Base-by-base conservation (phyloP, 2,888 invertebrate genomes). In the Thera britannica region DNA sequence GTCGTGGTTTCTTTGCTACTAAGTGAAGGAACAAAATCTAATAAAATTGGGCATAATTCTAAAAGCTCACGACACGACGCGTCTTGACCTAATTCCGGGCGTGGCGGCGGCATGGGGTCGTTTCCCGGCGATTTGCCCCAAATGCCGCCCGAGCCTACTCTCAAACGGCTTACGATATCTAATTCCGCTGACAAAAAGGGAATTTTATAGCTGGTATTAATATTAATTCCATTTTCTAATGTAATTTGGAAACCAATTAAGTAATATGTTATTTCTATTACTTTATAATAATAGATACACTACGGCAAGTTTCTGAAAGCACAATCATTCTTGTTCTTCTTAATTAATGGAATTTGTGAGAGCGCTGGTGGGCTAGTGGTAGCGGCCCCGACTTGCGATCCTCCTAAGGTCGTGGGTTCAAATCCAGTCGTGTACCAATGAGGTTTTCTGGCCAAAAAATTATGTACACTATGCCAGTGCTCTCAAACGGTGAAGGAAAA, bases 81-180 rank as follows among this genome's bases (percentile, higher is more conserved):
- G 79, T 84, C 85, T 88, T 88, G 88, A 88, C 88, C 88, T 84
- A 87, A 88, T 88, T 89, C 81, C 78, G 56, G 75, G 76, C 71
- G 44, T 46, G 79, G 79, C 78, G 80, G 81, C 79, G 78, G 57
- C 57, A 11, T 12, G 77, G 80, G 81, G 71, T 79, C 78, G 80
- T 87, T 86, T 83, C 80, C 82, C 83, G 83, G 80, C 84, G 81
- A 86, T 88, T 87, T 83, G 77, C 77, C 83, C 83, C 87, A 86
- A 88, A 86, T 84, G 85, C 81, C 79, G 78, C 82, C 57, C 52
- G 63, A 64, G 46, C 63, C 46, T 60, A 68, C 79, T 79, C 78
- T 76, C 75, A 78, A 80, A 79, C 74, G 79, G 77, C 83, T 84
- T 81, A 83, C 83, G 80, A 84, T 81, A 77, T 83, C 80, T 82